Evolutionary conservation across 2,888 invertebrate genomes (phyloP), one percentile per base, ranked within the genome.

Genomic region (Epiblema foenella): DNA sequence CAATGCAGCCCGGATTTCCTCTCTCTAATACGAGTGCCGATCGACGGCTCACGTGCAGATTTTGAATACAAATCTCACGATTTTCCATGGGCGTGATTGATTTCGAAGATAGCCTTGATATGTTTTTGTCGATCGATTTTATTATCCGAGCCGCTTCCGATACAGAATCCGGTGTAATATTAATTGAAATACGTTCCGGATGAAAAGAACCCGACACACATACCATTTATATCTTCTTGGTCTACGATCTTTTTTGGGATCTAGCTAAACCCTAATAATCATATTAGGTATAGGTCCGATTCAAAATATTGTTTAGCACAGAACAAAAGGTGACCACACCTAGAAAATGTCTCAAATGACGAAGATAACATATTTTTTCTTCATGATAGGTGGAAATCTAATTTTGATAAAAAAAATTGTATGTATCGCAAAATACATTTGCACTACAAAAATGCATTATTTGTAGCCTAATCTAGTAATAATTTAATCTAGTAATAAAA

Each of bases 1-100:
- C 90, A 93, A 93, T 90, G 83, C 81, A 79, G 81, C 80, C 93
- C 93, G 93, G 93, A 93, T 93, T 92, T 93, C 93, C 93, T 93
- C 90, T 89, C 87, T 89, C 85, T 92, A 93, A 92, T 92, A 88
- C 90, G 86, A 90, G 89, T 81, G 83, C 85, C 90, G 85, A 89
- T 86, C 90, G 89, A 85, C 83, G 84, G 77, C 89, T 93, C 93
- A 93, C 93, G 93, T 93, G 93, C 91, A 90, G 90, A 89, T 87
- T 89, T 80, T 86, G 85, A 88, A 89, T 89, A 87, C 77, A 85
- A 83, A 84, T 84, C 85, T 82, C 81, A 81, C 83, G 79, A 89
- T 91, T 90, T 91, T 92, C 85, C 89, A 89, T 90, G 89, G 93
- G 93, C 91, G 93, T 93, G 90, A 93, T 93, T 86, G 93, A 93